Evolutionary conservation across 2,888 invertebrate genomes (phyloP).

Genomic region (Volucella bombylans): DNA sequence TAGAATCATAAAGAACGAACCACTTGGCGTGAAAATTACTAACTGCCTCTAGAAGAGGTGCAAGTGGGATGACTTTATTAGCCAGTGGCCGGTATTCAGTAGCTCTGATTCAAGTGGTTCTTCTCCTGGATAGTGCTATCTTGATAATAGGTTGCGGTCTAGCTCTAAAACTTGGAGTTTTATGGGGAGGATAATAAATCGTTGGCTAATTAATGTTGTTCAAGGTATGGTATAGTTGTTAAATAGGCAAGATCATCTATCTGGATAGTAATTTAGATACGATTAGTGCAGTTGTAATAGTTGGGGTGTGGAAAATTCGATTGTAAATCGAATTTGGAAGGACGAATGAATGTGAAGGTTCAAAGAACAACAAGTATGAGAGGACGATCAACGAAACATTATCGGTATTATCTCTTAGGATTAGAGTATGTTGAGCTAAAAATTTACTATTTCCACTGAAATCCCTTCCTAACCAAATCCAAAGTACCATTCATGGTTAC

Average conservation of each 20-base stretch:
- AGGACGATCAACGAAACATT: too few relatives aligned
- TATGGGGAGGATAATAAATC: conserved; percentile 30
- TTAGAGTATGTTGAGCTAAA: too few relatives aligned
- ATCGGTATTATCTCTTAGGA: too few relatives aligned
- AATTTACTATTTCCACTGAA: too few relatives aligned
- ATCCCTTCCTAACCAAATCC: too few relatives aligned
- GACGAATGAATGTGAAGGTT: too few relatives aligned
- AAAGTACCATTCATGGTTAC: too few relatives aligned
- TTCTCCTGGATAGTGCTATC: conserved; percentile 22
- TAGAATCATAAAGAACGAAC: conserved; percentile 44
- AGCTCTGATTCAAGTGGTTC: conserved; percentile 16
- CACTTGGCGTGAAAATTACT: conserved; percentile 64
- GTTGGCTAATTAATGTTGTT: conserved; percentile 37
- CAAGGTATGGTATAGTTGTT: conserved; percentile 13
- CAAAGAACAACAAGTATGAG: too few relatives aligned
- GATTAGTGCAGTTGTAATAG: too few relatives aligned
- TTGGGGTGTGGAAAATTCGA: too few relatives aligned
- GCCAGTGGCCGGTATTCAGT: conserved; percentile 15
- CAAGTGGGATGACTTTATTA: conserved; percentile 65
- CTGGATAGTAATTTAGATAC: too few relatives aligned
- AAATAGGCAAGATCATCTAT: neutral
- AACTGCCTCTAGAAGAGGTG: conserved; percentile 17
- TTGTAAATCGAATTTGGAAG: too few relatives aligned
- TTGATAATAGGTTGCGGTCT: conserved; percentile 37
- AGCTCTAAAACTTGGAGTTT: conserved; percentile 36